Base-by-base conservation (phyloP, 1,140 invertebrate species). In the Anthonomus grandis region DNA sequence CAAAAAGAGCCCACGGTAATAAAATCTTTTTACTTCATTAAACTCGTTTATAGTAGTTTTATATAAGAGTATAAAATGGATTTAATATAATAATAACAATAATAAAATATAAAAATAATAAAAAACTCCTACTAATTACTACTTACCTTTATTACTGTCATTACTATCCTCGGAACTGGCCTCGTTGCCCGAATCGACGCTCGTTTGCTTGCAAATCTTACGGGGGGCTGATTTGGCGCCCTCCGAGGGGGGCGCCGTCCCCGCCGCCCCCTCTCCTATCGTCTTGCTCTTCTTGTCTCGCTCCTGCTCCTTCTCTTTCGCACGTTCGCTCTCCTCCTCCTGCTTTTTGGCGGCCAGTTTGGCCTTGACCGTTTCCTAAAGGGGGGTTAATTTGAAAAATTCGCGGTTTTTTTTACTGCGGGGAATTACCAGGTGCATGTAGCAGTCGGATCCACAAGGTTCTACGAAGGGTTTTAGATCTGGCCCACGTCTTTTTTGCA, bases 161-260 rank as follows among this genome's bases (percentile, higher is more conserved):
- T 93, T 94, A 67, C 91, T 93, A 68, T 95, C 92, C 74, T 95
- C 91, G 2, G 89, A 93, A 65, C 90, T 93, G 0, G 90, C 90
- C 74, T 95, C 93, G 74, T 95, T 94, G 34, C 91, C 90, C 18
- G 91, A 94, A 76, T 94, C 91, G 4, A 90, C 81, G 19, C 84
- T 80, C 21, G 82, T 80, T 64, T 84, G 81, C 64, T 90, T 89
- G 34, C 78, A 75, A 23, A 84, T 78, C 71, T 84, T 84, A 54
- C 82, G 71, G 6, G 81, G 77, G 60, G 64, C 67, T 2, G 36
- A 34, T 25, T 8, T 41, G 36, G 45, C 48, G 22, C 47, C 55
- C 23, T 45, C 21, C 8, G 21, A 17, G 13, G 50, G 59, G 23
- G 27, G 44, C 60, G 62, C 63, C n/a, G 45, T 15, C 39, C 66